Percentiles rank a stretch among this genome's conserved stretches.
These are phyloP conservation scores for Sarcophilus harrisii DNA, from an alignment of 2,797 vertebrate species.

Conservation along the genomic window DNA sequence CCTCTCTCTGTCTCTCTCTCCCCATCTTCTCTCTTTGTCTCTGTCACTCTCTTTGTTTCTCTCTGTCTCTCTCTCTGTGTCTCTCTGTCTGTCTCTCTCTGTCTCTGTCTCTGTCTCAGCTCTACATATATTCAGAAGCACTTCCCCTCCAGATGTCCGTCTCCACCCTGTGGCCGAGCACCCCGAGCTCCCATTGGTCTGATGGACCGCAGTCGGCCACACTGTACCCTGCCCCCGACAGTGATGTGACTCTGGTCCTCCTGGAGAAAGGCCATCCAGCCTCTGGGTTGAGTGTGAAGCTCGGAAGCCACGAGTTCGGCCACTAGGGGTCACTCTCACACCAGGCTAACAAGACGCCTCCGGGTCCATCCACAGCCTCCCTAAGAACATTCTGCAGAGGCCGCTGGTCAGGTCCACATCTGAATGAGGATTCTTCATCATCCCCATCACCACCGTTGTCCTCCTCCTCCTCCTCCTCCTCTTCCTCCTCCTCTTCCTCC, in stretches of 20 bases:
- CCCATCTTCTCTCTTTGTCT: too few species aligned
- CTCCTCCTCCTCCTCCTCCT: neutral
- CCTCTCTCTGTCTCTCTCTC: too few species aligned
- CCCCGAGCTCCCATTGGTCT: too few species aligned
- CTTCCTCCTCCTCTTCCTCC: neutral
- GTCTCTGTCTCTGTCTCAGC: neutral
- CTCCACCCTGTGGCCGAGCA: neutral
- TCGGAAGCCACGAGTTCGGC: neutral
- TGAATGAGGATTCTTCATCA: neutral
- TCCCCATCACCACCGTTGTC: accelerated
- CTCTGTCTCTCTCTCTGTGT: too few species aligned
- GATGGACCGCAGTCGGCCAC: neutral
- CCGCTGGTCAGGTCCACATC: neutral
- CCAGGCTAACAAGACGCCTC: accelerated
- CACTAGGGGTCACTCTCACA: conserved; percentile 61
- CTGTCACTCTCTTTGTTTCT: too few species aligned
- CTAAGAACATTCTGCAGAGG: accelerated
- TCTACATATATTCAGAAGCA: too few species aligned
- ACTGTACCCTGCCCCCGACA: neutral
- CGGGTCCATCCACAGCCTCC: accelerated
- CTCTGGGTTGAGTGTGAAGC: neutral
- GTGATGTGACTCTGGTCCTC: neutral
- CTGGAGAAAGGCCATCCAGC: neutral
- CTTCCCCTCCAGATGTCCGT: neutral
- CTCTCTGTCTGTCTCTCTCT: too few species aligned